Conservation (phyloP, 1,140 invertebrate species). For the Pseudomyrmex gracilis region DNA sequence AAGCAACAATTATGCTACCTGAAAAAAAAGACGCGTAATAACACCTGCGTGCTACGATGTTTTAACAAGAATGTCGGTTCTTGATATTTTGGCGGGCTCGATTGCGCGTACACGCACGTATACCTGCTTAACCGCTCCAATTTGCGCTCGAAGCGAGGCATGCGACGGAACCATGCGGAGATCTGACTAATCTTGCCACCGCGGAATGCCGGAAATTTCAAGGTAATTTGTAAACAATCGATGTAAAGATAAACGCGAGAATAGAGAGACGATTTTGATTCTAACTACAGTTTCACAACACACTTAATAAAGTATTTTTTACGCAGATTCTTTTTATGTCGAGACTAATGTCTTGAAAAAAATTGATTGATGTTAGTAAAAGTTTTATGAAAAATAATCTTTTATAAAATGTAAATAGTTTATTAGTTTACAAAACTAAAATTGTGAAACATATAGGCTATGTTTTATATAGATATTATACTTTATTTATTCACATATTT, state of each 20-base stretch:
- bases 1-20: constrained; percentile 44
- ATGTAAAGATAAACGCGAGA: not conserved
- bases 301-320: not conserved
- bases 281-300: not conserved
- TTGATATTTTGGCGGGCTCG: constrained; percentile 37
- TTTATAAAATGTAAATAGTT: too few relatives aligned
- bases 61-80: constrained; percentile 23
- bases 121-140: constrained; percentile 42
- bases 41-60: constrained; percentile 50
- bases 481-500: too few relatives aligned
- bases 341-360: too few relatives aligned
- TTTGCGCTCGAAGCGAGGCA: constrained; percentile 30
- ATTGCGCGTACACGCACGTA: constrained; percentile 41
- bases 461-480: too few relatives aligned
- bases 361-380: too few relatives aligned
- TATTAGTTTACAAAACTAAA: too few relatives aligned
- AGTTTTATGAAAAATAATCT: too few relatives aligned
- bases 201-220: not conserved
- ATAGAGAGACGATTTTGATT: not conserved
- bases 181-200: constrained; percentile 35
- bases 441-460: too few relatives aligned
- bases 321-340: too few relatives aligned
- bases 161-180: constrained; percentile 4
- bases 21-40: constrained; percentile 44
- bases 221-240: not conserved